Evolutionary conservation across 2,888 invertebrate species (phyloP).

Genomic region (Osedax frankpressi): DNA sequence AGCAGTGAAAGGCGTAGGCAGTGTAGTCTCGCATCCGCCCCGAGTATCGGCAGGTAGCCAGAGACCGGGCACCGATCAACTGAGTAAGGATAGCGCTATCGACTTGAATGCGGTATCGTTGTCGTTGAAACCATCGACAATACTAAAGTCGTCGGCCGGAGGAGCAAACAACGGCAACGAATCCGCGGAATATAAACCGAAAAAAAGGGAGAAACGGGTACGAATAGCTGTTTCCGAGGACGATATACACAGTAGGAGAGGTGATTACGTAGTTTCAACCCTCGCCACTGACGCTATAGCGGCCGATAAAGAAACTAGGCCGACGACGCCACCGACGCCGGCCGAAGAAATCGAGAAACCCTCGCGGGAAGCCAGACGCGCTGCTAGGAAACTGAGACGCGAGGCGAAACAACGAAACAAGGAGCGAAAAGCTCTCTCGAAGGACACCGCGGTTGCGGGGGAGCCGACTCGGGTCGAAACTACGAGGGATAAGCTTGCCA

Average conservation of each 20-base stretch:
- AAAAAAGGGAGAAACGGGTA: neutral
- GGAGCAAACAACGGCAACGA: neutral
- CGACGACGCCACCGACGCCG: neutral
- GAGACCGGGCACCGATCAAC: too few species aligned
- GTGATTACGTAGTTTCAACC: neutral
- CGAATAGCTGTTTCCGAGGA: neutral
- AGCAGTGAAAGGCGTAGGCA: too few species aligned
- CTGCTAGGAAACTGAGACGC: neutral
- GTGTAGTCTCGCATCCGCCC: too few species aligned
- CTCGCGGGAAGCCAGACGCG: neutral
- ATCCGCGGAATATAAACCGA: neutral
- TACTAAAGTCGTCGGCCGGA: too few species aligned
- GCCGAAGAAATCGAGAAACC: too few species aligned
- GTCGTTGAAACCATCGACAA: neutral
- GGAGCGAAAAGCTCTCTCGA: neutral
- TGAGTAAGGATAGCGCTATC: neutral
- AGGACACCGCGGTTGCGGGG: neutral
- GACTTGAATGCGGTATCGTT: neutral
- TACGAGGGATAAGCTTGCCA: neutral
- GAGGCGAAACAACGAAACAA: neutral
- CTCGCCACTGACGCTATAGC: neutral
- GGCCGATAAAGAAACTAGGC: neutral
- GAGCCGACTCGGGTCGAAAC: too few species aligned
- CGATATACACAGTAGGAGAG: neutral
- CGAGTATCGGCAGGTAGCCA: too few species aligned